phyloP scores from a whole-genome alignment of 2,113 vertebrate genomes.

The Amphiprion percula region DNA sequence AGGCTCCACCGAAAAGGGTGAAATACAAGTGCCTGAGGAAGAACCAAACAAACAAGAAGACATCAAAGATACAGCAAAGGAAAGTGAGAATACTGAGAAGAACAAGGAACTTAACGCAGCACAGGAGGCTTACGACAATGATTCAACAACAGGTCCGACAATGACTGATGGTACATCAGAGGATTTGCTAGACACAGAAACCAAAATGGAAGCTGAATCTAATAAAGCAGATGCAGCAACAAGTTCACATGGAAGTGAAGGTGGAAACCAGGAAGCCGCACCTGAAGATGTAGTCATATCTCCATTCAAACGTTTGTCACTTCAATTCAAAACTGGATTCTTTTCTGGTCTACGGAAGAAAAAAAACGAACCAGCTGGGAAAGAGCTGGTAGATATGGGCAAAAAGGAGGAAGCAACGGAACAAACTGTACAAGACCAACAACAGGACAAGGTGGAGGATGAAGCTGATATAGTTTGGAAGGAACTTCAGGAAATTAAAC shows the following conservation, averaged over 20 bases:
- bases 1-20: constrained; percentile 85
- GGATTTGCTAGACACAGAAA: constrained; percentile 43
- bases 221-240: constrained; percentile 53
- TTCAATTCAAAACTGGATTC: constrained; percentile 87
- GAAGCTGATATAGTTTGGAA: constrained; percentile 13
- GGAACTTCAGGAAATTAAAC: constrained; percentile 33
- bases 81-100: constrained; percentile 33
- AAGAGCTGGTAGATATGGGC: constrained; percentile 64
- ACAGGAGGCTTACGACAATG: constrained; percentile 58
- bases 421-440: constrained; percentile 46
- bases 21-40: constrained; percentile 76
- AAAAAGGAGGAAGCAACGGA: constrained; percentile 31
- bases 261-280: constrained; percentile 23
- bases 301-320: constrained; percentile 87
- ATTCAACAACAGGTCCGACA: constrained; percentile 64
- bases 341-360: constrained; percentile 91
- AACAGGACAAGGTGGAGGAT: constrained; percentile 38
- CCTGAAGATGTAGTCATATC: constrained; percentile 82
- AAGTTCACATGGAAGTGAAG: constrained; percentile 16
- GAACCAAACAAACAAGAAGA: constrained; percentile 71
- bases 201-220: constrained; percentile 68
- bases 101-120: constrained; percentile 21
- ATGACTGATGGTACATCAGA: constrained; percentile 55
- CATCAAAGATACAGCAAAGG: constrained; percentile 3
- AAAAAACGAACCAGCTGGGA: constrained; percentile 78